Base-by-base conservation (phyloP, 2,797 vertebrate species). In the Xenentodon cancila region DNA sequence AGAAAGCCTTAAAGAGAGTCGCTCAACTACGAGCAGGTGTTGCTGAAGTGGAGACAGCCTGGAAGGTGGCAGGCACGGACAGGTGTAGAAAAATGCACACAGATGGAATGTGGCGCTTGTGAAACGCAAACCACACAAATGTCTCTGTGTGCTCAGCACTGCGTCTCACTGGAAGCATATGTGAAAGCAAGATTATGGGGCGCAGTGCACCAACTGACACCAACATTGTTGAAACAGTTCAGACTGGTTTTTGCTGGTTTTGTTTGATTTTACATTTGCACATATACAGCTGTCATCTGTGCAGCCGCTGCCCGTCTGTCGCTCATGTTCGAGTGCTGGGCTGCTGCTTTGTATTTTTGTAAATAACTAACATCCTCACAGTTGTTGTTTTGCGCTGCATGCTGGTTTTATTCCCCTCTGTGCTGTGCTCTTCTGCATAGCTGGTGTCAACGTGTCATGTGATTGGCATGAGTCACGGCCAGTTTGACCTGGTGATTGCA, bases 61-160 rank as follows among this genome's bases (percentile, higher is more conserved):
- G 17, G 40, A 63, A 50, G 59, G 71, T 21, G 25, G 73, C 86
- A 89, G 81, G 84, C 75, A 70, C 81, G 82, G 81, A 59, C 90
- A 86, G 85, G 88, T 90, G 82, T 19, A 69, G 77, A 77, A 80
- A 79, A 85, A 85, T 80, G 77, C 27, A 32, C 37, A 59, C 66
- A 75, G 88, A 85, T 91, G 90, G 91, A 92, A 92, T 92, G 89
- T 79, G 71, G 80, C 43, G 84, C 89, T 91, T 92, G 85, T 85
- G 88, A 88, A 92, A 92, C 65, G 15, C 25, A 48, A 73, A 53
- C 76, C 70, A 73, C 73, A 79, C 82, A 71, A 64, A 72, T 71
- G 68, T 64, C 54, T 67, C 58, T 75, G 48, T 76, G 71, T 66
- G 15, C 72, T 46, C 47, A 25, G 43, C 22, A 9, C 48, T 17